phyloP scores from a whole-genome alignment of 2,888 invertebrate species.

The Drosophila tanythrix region DNA sequence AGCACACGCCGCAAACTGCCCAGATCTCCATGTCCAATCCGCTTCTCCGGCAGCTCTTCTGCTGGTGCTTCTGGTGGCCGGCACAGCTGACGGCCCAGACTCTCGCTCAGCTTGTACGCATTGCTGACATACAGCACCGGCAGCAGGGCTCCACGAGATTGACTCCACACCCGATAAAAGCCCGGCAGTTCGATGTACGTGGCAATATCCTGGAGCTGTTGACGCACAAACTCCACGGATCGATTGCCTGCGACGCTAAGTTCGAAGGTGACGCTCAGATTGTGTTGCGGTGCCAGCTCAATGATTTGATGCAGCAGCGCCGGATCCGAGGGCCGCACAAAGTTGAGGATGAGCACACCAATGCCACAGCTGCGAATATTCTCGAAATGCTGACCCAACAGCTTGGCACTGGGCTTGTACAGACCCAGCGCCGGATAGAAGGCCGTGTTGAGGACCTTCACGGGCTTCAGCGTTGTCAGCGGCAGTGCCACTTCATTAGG shows the following conservation, averaged over 20 bases:
- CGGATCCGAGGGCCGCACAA: slow-evolving; percentile 78
- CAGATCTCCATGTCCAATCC: slow-evolving; percentile 30
- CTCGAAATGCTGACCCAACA: slow-evolving; percentile 87
- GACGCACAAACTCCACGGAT: slow-evolving; percentile 85
- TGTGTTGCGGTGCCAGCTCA: slow-evolving; percentile 85
- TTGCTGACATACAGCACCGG: slow-evolving; percentile 89
- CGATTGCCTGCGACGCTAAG: slow-evolving; percentile 87
- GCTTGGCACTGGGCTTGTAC: slow-evolving; percentile 80
- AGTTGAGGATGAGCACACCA: slow-evolving; percentile 87
- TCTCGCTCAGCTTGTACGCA: slow-evolving; percentile 86
- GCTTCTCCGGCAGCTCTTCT: slow-evolving; percentile 3
- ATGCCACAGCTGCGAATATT: slow-evolving; percentile 87
- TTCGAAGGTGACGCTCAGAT: slow-evolving; percentile 87
- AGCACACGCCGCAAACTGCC: slow-evolving; percentile 85
- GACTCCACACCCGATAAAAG: slow-evolving; percentile 83
- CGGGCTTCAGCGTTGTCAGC: slow-evolving; percentile 66
- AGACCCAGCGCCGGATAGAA: slow-evolving; percentile 84
- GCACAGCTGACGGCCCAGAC: slow-evolving; percentile 75
- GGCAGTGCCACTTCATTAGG: slow-evolving; percentile 58
- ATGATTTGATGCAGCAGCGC: slow-evolving; percentile 84
- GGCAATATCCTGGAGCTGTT: slow-evolving; percentile 83
- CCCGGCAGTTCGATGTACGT: slow-evolving; percentile 64
- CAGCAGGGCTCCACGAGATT: slow-evolving; percentile 77
- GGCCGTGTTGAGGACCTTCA: slow-evolving; percentile 81
- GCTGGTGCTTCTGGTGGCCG: slow-evolving; percentile 27